Conservation (phyloP, 2,888 invertebrate species). For the Lithophane ornitopus region DNA sequence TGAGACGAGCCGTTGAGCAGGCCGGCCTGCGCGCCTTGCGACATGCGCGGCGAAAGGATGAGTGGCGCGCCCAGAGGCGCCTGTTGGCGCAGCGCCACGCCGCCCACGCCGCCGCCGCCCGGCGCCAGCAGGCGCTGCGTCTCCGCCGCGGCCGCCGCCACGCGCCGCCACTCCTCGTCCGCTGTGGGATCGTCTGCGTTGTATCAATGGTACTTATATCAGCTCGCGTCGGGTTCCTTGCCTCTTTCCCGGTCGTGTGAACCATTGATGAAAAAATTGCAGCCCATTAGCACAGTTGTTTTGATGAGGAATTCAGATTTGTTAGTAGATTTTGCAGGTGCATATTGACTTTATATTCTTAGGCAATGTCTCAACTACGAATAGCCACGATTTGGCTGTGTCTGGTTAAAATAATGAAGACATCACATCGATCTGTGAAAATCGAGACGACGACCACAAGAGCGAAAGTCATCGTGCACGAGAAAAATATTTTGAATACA, state of each 20-base stretch:
- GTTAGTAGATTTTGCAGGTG: conserved; percentile 36
- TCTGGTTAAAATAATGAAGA: background rate
- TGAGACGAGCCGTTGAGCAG: conserved; percentile 90
- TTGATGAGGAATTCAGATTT: conserved; percentile 20
- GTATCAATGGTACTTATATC: conserved; percentile 84
- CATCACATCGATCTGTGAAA: conserved; percentile 1
- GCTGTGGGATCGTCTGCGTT: conserved; percentile 90
- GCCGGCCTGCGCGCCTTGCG: conserved; percentile 94
- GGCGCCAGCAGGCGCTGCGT: conserved; percentile 94
- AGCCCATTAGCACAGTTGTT: conserved; percentile 46
- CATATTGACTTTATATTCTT: conserved; percentile 3
- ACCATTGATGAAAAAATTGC: conserved; percentile 39
- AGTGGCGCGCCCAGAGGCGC: conserved; percentile 97
- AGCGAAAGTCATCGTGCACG: conserved; percentile 14
- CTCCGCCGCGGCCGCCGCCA: conserved; percentile 95
- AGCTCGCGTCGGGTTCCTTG: conserved; percentile 36
- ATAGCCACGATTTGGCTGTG: background rate
- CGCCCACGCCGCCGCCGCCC: conserved; percentile 89
- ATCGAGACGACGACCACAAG: background rate
- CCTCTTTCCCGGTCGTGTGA: conserved; percentile 35
- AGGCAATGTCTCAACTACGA: background rate
- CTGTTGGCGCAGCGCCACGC: conserved; percentile 89
- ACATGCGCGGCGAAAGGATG: conserved; percentile 97
- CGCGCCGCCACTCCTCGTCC: conserved; percentile 96
- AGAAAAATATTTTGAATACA: conserved; percentile 9